Percentiles rank a stretch among this genome's conserved stretches.
Conservation (phyloP, 2,888 invertebrate genomes). For the Syrista parreyssii region DNA sequence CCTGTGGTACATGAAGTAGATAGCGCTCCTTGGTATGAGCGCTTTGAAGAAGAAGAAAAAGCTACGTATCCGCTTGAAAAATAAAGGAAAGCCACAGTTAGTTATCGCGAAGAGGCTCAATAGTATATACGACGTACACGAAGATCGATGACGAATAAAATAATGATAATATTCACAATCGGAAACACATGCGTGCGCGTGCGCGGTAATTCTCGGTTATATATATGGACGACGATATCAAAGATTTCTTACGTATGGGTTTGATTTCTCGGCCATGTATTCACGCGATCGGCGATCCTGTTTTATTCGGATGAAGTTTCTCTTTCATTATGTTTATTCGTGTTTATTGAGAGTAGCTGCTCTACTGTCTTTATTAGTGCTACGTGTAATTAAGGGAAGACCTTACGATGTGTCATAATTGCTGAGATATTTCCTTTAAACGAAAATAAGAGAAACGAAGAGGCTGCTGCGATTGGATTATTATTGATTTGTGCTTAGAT, state of each 20-base stretch:
- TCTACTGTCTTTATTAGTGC: constrained; percentile 57
- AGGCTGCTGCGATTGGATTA: background rate
- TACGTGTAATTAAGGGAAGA: constrained; percentile 42
- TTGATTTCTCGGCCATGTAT: background rate
- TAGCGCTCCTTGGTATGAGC: background rate
- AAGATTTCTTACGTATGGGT: background rate
- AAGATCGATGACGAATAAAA: background rate
- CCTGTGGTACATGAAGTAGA: background rate
- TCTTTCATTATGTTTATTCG: constrained; percentile 50
- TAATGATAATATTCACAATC: background rate
- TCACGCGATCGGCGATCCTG: background rate
- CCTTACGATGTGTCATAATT: constrained; percentile 45
- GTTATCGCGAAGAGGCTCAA: background rate
- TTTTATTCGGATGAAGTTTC: constrained; percentile 21
- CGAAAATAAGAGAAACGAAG: background rate
- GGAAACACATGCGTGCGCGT: background rate
- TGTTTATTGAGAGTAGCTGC: background rate
- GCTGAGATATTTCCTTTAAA: constrained; percentile 44
- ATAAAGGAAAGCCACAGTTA: background rate
- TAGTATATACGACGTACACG: background rate
- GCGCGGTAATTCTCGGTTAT: background rate
- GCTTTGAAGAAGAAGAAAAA: background rate
- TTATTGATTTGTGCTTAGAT: background rate
- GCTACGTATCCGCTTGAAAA: background rate
- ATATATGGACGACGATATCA: background rate